These are phyloP conservation scores for Hesperophylax magnus DNA, from an alignment of 1,140 invertebrate genomes.

Conservation along the genomic window DNA sequence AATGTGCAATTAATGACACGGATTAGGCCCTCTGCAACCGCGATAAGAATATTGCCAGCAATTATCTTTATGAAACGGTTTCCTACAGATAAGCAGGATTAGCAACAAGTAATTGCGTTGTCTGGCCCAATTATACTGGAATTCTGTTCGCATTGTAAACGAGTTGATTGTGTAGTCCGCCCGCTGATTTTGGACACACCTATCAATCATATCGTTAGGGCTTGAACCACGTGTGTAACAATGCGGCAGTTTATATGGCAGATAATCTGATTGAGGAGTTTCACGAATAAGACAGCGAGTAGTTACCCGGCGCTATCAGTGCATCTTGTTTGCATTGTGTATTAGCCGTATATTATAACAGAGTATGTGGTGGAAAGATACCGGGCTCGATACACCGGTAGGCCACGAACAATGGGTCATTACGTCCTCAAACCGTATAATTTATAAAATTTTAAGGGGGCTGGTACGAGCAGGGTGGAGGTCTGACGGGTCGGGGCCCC, in stretches of 20 bases:
- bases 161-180: too few species aligned
- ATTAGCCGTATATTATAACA: too few species aligned
- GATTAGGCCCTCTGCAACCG: too few species aligned
- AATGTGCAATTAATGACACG: too few species aligned
- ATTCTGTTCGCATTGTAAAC: too few species aligned
- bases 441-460: constrained; percentile 42
- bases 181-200: not conserved
- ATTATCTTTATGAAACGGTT: too few species aligned
- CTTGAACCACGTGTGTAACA: not conserved
- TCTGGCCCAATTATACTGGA: too few species aligned
- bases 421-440: constrained; percentile 48
- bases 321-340: constrained; percentile 22
- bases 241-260: not conserved
- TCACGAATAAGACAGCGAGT: not conserved
- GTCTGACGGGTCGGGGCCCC: not conserved
- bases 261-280: constrained; percentile 9
- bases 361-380: constrained; percentile 4
- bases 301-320: constrained; percentile 8
- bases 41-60: too few species aligned
- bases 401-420: constrained; percentile 57
- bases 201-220: not conserved
- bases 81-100: too few species aligned
- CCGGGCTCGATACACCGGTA: constrained; percentile 46
- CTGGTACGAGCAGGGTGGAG: not conserved
- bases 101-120: too few species aligned